Evolutionary conservation across 2,888 invertebrate genomes (phyloP), one percentile per base, ranked within the genome.

Genomic region (Atherix ibis): DNA sequence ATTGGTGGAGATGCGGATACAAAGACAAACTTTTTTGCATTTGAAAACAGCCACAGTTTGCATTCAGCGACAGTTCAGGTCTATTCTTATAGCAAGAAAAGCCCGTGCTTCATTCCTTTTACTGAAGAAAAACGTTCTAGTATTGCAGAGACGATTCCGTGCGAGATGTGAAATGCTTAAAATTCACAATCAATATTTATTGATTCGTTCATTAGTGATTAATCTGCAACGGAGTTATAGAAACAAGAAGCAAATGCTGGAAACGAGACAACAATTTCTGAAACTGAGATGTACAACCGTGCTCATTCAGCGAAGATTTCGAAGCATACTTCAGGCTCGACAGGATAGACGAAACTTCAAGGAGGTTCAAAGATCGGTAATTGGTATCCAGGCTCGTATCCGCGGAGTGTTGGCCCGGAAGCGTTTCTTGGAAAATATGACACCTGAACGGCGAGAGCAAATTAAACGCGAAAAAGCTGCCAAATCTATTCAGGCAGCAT

Each of bases 401-500:
- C 62, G 71, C 46, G 67, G 71, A 31, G 59, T 63, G 47, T 46
- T 68, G 44, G 62, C 66, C 22, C 57, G 71, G 29, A 55, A 63
- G 50, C 48, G 64, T 32, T 54, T 67, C 38, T 50, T 64, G 46
- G 44, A 44, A n/a, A 59, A 62, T 39, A 65, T 57, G 51, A 66
- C 66, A 39, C 50, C 62, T 2, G 64, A 62, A 49, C 56, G 56
- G 37, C 58, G 53, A 43, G 64, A 64, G 44, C 52, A 65, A 30
- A 49, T 58, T 35, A 55, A 51, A 33, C 56, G 49, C 18, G 53
- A 60, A 41, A 62, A 60, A 41, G 75, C 78, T 4, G 76, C 73
- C 9, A 63, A 63, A 3, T 66, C 66, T 47, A 78, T 80, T 46
- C 79, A 80, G 62, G 66, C 69, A 4, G 53, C 64, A 29, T 71